Evolutionary conservation across 2,888 invertebrate genomes (phyloP).

Genomic region (Acronicta leporina): DNA sequence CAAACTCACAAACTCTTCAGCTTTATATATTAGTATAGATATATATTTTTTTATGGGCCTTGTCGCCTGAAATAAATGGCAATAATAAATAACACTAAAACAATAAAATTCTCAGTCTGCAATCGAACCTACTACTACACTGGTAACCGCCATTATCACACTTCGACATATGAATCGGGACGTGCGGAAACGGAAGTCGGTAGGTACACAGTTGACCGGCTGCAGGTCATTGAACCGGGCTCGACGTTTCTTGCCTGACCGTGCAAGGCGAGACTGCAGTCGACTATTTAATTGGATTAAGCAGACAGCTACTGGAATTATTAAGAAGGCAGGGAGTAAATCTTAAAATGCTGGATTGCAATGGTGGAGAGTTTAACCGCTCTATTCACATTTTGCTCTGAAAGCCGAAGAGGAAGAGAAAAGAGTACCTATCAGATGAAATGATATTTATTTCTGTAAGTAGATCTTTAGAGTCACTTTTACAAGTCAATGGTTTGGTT

Average conservation of each 20-base stretch:
- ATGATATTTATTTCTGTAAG: too few relatives aligned
- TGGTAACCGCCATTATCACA: constrained; percentile 1
- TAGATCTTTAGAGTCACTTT: too few relatives aligned
- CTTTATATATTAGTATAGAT: too few relatives aligned
- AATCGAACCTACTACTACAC: not conserved
- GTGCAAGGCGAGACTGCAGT: constrained; percentile 33
- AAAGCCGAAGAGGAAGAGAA: too few relatives aligned
- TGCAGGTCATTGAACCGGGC: constrained; percentile 25
- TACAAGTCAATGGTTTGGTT: too few relatives aligned
- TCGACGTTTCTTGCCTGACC: constrained; percentile 28
- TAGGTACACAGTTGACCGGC: constrained; percentile 29
- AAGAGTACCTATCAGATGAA: too few relatives aligned
- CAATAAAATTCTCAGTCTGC: not conserved
- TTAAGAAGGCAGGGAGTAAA: not conserved
- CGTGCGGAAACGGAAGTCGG: constrained; percentile 46
- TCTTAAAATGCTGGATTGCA: too few relatives aligned
- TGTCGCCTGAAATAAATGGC: too few relatives aligned
- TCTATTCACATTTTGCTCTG: too few relatives aligned
- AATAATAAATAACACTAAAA: not conserved
- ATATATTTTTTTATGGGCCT: too few relatives aligned
- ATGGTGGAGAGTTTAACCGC: too few relatives aligned
- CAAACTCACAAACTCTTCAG: too few relatives aligned
- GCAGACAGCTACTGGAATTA: constrained; percentile 8
- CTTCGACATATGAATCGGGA: constrained; percentile 21
- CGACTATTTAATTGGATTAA: constrained; percentile 44